These are phyloP conservation scores for Cinclus mexicanus DNA, from an alignment of 2,113 vertebrate species.

Conservation along the genomic window DNA sequence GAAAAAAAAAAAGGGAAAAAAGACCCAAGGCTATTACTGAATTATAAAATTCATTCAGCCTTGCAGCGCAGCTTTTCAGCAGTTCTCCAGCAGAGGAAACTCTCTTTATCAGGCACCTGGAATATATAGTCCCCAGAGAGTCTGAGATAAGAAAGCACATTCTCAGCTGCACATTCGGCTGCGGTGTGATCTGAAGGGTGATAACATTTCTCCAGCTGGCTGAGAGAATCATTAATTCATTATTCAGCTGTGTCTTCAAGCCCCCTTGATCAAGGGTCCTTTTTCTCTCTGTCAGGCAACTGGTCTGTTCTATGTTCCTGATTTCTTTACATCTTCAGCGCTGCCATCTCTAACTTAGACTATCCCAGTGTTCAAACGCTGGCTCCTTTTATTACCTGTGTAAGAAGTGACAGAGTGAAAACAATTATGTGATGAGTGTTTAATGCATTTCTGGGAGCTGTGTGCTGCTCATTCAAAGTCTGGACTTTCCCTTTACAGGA, in stretches of 20 bases:
- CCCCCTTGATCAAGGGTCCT: background rate
- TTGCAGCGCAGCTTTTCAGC: background rate
- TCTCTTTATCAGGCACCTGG: conserved; percentile 15
- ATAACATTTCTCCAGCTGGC: background rate
- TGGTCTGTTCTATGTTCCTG: background rate
- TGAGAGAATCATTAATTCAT: background rate
- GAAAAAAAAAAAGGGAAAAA: background rate
- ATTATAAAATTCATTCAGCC: background rate
- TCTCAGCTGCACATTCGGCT: background rate
- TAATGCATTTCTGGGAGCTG: background rate
- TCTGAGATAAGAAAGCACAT: conserved; percentile 26
- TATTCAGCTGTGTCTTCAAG: background rate
- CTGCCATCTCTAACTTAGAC: background rate
- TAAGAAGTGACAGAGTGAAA: background rate
- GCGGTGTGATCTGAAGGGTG: background rate
- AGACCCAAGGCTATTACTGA: background rate
- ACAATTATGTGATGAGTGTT: background rate
- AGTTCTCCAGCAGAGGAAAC: background rate
- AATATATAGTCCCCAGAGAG: background rate
- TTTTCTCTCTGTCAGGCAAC: background rate
- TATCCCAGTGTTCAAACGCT: background rate
- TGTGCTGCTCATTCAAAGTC: background rate
- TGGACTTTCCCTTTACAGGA: background rate
- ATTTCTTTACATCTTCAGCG: conserved; percentile 7
- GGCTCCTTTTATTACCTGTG: background rate